These are phyloP conservation scores for Anticlea derivata DNA, from an alignment of 2,888 invertebrate genomes.

Conservation along the genomic window DNA sequence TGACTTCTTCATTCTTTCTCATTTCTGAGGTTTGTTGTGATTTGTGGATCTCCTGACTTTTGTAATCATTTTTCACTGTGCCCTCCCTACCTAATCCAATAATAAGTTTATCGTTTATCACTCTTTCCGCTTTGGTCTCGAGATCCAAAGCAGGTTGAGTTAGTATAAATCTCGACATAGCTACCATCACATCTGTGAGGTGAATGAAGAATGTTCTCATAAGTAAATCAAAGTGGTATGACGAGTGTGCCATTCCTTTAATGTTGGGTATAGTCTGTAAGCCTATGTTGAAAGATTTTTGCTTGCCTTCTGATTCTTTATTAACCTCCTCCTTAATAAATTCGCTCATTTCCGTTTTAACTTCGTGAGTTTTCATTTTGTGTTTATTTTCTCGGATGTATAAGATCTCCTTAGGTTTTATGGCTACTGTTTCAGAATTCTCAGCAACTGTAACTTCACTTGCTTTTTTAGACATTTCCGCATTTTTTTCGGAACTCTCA, in stretches of 20 bases:
- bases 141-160: slow-evolving; percentile 50
- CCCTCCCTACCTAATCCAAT: slow-evolving; percentile 32
- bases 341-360: slow-evolving; percentile 27
- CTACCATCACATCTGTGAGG: slow-evolving; percentile 76
- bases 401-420: slow-evolving; percentile 21
- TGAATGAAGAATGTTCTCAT: slow-evolving; percentile 75
- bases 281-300: slow-evolving; percentile 62
- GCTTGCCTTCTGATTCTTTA: slow-evolving; percentile 47
- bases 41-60: slow-evolving; percentile 25
- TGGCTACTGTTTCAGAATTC: background rate
- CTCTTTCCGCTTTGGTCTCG: slow-evolving; percentile 31
- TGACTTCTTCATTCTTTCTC: slow-evolving; percentile 14
- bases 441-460: slow-evolving; percentile 3
- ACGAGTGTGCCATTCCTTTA: slow-evolving; percentile 57
- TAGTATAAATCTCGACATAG: slow-evolving; percentile 66
- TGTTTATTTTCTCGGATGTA: slow-evolving; percentile 19
- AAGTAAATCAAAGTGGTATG: slow-evolving; percentile 62
- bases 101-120: slow-evolving; percentile 36
- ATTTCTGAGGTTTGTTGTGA: slow-evolving; percentile 2
- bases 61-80: slow-evolving; percentile 18
- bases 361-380: slow-evolving; percentile 22
- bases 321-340: slow-evolving; percentile 12
- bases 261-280: slow-evolving; percentile 70
- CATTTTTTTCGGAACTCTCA: background rate
- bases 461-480: slow-evolving; percentile 22